Evolutionary conservation across 2,797 vertebrate species (phyloP).

Genomic region (Acanthopagrus latus): DNA sequence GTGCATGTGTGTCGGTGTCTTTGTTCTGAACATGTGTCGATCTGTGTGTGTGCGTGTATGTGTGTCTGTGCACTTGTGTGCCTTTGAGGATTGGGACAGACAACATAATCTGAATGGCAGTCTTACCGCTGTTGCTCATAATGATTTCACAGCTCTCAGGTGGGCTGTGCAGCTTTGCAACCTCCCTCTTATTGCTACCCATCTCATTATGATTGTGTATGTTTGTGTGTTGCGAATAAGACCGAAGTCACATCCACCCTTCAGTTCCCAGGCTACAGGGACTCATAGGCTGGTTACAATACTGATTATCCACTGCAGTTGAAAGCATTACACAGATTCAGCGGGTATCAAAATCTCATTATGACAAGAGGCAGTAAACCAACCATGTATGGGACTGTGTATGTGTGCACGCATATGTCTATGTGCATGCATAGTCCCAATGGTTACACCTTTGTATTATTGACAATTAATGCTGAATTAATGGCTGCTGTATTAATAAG

Average conservation of each 20-base stretch:
- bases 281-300: conserved; percentile 44
- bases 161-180: conserved; percentile 26
- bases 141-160: conserved; percentile 56
- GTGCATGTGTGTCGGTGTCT: neutral
- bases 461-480: neutral
- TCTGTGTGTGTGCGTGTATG: neutral
- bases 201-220: conserved; percentile 47
- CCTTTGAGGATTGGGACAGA: neutral
- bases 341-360: conserved; percentile 16
- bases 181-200: conserved; percentile 22
- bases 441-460: neutral
- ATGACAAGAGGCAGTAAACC: conserved; percentile 21
- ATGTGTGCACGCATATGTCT: neutral
- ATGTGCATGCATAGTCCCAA: conserved; percentile 4
- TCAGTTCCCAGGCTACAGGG: conserved; percentile 28
- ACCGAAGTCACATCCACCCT: conserved; percentile 28
- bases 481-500: conserved; percentile 12
- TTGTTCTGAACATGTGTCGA: neutral
- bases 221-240: conserved; percentile 20
- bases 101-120: conserved; percentile 30
- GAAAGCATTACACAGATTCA: conserved; percentile 24
- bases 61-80: neutral
- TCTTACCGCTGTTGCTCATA: conserved; percentile 38
- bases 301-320: conserved; percentile 46
- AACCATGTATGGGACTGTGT: neutral